Base-by-base conservation (phyloP, 2,888 invertebrate species). In the Apantesis nais region DNA sequence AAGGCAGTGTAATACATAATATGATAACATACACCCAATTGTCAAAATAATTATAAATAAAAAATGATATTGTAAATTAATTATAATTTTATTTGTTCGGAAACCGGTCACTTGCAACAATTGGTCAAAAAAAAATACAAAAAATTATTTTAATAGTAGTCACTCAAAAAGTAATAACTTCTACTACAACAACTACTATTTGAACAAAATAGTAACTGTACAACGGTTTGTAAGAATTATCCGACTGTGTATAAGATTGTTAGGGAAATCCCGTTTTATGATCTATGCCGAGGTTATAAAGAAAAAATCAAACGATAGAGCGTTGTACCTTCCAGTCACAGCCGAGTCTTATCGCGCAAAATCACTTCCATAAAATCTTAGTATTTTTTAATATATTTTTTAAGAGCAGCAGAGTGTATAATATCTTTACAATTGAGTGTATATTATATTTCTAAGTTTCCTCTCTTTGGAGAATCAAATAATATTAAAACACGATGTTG, bases 1-100 rank as follows among this genome's bases (percentile, higher is more conserved):
- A 34, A 78, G 73, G 77, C 68, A 76, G 67, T n/a, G 67, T 71
- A 69, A 78, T 71, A 74, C n/a, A n/a, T n/a, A n/a, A 71, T 67
- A 37, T 22, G 41, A 29, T 67, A 52, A 55, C 63, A 60, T 68
- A 64, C 67, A 67, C 31, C 41, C 70, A 19, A 19, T 16, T 52
- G 37, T 58, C 66, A 58, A 58, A 39, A 66, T 16, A 19, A 58
- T 58, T 41, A 52, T 37, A 3, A n/a, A 39, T 39, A 11, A 25
- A n/a, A 58, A 58, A 55, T 55, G 1, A 29, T 8, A 58, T 2
- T 29, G 5, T 22, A 34, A 52, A n/a, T 12, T 14, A 63, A 34
- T 5, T 39, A n/a, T n/a, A 39, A 39, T 37, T 22, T 62, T 58
- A 2, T 7, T 58, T 58, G 29, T 4, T 3, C 55, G 14, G 12